Evolutionary conservation across 2,888 invertebrate species (phyloP).

Genomic region (Melolontha melolontha): DNA sequence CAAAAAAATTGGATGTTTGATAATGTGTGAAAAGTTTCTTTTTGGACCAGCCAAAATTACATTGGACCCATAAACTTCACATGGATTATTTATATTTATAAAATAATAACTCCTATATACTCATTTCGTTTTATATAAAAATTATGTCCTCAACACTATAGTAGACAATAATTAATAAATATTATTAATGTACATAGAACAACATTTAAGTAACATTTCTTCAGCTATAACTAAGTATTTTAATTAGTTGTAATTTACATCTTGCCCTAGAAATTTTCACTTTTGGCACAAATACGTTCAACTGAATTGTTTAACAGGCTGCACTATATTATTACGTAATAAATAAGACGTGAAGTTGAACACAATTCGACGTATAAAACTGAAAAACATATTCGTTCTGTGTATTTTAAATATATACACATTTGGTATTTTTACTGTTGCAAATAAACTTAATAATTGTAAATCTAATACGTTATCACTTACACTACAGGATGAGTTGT

Average conservation of each 20-base stretch:
- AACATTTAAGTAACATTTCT: slow-evolving; percentile 10
- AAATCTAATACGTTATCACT: too few species aligned
- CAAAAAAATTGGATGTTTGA: too few species aligned
- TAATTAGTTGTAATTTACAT: slow-evolving; percentile 8
- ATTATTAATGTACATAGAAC: neutral
- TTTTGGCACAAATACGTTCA: slow-evolving; percentile 19
- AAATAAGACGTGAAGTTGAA: neutral
- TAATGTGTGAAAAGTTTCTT: neutral
- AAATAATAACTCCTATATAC: too few species aligned
- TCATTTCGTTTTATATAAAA: too few species aligned
- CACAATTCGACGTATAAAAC: neutral
- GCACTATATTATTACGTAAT: neutral
- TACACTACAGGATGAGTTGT: too few species aligned
- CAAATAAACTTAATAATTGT: too few species aligned
- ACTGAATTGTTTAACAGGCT: slow-evolving; percentile 4
- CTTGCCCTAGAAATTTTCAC: slow-evolving; percentile 8
- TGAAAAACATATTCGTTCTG: neutral
- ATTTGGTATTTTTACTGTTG: too few species aligned
- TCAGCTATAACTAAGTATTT: neutral
- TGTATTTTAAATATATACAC: too few species aligned
- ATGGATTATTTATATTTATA: neutral
- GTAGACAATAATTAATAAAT: too few species aligned
- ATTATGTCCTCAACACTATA: neutral
- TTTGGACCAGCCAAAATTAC: slow-evolving; percentile 52
- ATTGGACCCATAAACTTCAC: slow-evolving; percentile 44